phyloP scores from a whole-genome alignment of 2,797 vertebrate genomes.

The Sandelia bainsii region DNA sequence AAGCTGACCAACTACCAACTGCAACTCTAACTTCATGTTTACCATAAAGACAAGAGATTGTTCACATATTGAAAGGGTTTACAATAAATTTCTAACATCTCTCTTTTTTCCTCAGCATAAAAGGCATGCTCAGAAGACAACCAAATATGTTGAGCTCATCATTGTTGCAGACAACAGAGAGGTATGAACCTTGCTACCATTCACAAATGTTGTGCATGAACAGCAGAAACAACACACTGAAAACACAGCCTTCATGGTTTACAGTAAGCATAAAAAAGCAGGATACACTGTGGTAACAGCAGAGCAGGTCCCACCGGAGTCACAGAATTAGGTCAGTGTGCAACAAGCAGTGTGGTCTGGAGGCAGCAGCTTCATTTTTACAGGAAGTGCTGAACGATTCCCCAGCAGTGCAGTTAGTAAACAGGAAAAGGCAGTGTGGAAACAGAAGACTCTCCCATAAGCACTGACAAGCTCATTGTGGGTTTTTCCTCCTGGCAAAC shows the following conservation, averaged over 20 bases:
- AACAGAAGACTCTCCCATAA: constrained; percentile 63
- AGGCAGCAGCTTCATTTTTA: constrained; percentile 54
- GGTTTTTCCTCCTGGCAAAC: constrained; percentile 57
- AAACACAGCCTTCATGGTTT: constrained; percentile 26
- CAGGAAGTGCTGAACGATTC: constrained; percentile 78
- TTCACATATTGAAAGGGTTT: too few relatives aligned
- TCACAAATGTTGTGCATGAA: constrained; percentile 31
- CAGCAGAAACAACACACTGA: constrained; percentile 18
- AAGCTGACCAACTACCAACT: background rate
- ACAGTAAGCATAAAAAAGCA: constrained; percentile 15
- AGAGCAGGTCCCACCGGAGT: constrained; percentile 50
- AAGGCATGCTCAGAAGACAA: constrained; percentile 92
- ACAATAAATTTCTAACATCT: constrained; percentile 31
- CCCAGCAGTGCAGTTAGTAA: constrained; percentile 77
- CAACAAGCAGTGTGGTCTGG: constrained; percentile 68
- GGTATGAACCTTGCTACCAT: constrained; percentile 81
- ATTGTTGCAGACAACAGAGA: constrained; percentile 98
- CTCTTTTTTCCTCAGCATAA: constrained; percentile 85
- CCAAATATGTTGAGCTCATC: constrained; percentile 97
- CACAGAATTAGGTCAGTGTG: constrained; percentile 75
- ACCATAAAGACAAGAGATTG: background rate
- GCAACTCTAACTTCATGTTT: background rate
- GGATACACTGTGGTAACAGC: constrained; percentile 54
- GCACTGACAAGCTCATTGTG: constrained; percentile 51
- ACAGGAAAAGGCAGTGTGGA: constrained; percentile 74